Base-by-base conservation (phyloP, 1,140 invertebrate genomes). In the Hypothenemus hampei region DNA sequence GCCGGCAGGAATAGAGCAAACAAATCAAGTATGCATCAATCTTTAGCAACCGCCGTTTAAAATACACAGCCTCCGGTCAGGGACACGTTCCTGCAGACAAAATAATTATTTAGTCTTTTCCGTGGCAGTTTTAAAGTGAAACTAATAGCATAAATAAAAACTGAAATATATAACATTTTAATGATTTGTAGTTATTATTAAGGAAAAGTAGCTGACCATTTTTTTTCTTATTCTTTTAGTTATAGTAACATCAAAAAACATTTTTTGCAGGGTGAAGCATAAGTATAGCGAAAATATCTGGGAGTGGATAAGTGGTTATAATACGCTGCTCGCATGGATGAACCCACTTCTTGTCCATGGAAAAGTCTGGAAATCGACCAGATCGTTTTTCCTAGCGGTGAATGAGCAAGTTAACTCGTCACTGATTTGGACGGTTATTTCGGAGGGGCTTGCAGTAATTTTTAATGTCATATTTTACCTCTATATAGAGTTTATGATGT, bases 381-480 rank as follows among this genome's bases (percentile, higher is more conserved):
- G 53, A 16, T 10, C 21, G 26, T 18, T 55, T 29, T 20, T 45
- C 29, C 4, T 15, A 16, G 24, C 24, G 45, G 35, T 16, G 26
- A 39, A 6, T 23, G 36, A 26, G 23, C n/a, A 29, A 22, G 24
- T 26, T 13, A 6, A 8, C n/a, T 10, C 6, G 16, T 13, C 24
- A 33, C 44, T 54, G 4, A 24, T 19, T 29, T 64, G 58, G 48
- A 11, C 53, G 15, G 37, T 33, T 58, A 51, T 18, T 16, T 21
- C 40, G 44, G 47, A n/a, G n/a, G 58, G 64, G 65, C 60, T 61
- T 60, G 61, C 57, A 65, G 62, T 68, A 66, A 50, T 67, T 68
- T 68, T 68, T 68, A 67, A 67, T 68, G 66, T 68, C 66, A 67
- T 66, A 65, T 68, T 68, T 68, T 67, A 68, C 64, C 61, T 64